Base-by-base conservation (phyloP, 2,797 vertebrate species). In the Semaprochilodus insignis region DNA sequence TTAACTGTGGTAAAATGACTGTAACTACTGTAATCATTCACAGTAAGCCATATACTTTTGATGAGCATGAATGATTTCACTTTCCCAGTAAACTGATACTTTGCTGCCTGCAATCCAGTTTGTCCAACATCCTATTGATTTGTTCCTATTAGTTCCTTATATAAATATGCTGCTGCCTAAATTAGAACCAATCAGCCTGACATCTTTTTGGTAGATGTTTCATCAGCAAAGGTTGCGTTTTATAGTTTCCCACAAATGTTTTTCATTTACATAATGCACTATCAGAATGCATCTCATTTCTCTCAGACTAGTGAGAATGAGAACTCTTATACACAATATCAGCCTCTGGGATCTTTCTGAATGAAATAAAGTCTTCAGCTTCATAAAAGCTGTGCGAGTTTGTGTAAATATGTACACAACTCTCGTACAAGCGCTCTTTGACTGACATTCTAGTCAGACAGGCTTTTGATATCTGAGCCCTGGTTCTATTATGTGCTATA, bases 401-500 rank as follows among this genome's bases (percentile, higher is more conserved):
- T 75, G 57, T 79, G 81, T 81, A 83, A 86, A 88, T 81, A 81
- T 77, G 78, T 84, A 77, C 78, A 70, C 44, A 48, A 75, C 72
- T 83, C 71, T 76, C 67, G 83, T 84, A 71, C 83, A 83, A 59
- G 17, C 60, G n/a, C 70, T 69, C 73, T 86, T 85, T 88, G 85
- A 86, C 65, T 86, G 87, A 88, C 87, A 70, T 83, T 51, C 76
- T 82, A 76, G 77, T 75, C 85, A 86, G 87, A 88, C 81, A 86
- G 78, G 79, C 81, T 83, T 86, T 78, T 83, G 85, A 88, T 86
- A 85, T 86, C 82, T 77, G 82, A 85, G 81, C 80, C 71, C 73
- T 54, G 76, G 25, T 83, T 85, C 85, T 88, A 52, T 83, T 91
- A 90, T 93, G 89, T 86, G 74, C 77, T 67, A 81, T 80, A 83